Evolutionary conservation across 2,113 vertebrate species (phyloP).

Genomic region (Syngnathus typhle): DNA sequence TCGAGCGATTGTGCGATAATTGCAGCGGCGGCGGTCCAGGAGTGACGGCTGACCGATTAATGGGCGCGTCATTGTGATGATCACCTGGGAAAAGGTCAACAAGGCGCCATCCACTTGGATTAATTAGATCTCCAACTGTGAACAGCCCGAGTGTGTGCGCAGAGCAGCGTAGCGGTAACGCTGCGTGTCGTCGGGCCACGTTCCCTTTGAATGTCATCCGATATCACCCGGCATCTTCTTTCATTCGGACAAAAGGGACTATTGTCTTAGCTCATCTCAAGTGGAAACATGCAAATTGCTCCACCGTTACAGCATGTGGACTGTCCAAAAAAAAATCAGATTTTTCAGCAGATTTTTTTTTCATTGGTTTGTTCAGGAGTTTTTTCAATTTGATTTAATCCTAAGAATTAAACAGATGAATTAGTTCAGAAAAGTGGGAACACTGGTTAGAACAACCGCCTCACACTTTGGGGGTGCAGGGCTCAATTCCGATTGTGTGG

Average conservation of each 20-base stretch:
- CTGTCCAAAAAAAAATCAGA: too few relatives aligned
- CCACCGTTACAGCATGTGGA: too few relatives aligned
- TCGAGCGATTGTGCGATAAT: constrained; percentile 52
- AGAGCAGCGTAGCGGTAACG: not conserved
- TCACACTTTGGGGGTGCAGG: too few relatives aligned
- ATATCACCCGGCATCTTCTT: not conserved
- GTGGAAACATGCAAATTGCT: not conserved
- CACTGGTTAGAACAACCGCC: too few relatives aligned
- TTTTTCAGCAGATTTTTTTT: too few relatives aligned
- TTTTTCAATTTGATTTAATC: not conserved
- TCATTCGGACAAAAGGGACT: constrained; percentile 9
- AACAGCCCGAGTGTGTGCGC: constrained; percentile 33
- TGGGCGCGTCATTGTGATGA: constrained; percentile 58
- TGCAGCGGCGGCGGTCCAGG: constrained; percentile 51
- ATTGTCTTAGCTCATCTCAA: constrained; percentile 8
- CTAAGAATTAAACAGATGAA: too few relatives aligned
- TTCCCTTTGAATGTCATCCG: constrained; percentile 5
- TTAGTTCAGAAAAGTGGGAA: too few relatives aligned
- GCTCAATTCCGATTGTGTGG: too few relatives aligned
- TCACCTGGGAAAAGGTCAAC: constrained; percentile 78
- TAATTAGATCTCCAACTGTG: constrained; percentile 69
- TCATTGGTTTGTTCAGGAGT: not conserved
- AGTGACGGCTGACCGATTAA: constrained; percentile 73
- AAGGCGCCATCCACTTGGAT: constrained; percentile 64
- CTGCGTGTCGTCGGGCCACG: not conserved